Base-by-base conservation (phyloP, 2,113 vertebrate genomes). In the Motacilla tschutschensis region DNA sequence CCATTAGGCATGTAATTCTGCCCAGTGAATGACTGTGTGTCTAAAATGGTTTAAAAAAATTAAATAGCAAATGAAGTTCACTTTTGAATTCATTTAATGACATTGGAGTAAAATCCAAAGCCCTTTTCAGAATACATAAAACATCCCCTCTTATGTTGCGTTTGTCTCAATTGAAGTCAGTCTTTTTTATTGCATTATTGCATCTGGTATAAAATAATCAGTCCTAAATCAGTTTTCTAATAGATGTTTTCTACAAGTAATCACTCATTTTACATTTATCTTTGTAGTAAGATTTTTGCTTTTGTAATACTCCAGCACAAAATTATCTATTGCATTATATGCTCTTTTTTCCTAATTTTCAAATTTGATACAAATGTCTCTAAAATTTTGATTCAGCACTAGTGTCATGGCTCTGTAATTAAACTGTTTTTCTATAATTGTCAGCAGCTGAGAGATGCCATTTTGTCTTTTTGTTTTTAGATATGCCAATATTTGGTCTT, bases 401-500 rank as follows among this genome's bases (percentile, higher is more conserved):
- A 50, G 89, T 93, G 89, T 95, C 85, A 36, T 91, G 57, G 87
- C 88, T 94, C 67, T 93, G 92, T 95, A 92, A 88, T 85, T 82
- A 92, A 70, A 87, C 79, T 89, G 72, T 89, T 94, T 87, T 82
- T 47, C 76, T 62, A 24, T 90, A 72, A 84, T 87, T 88, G 71
- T 87, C 93, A 93, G 84, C 92, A 88, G 91, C 89, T 94, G 93
- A 96, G 88, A 94, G 91, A 96, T 94, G 92, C 89, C 71, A 84
- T 90, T 92, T 95, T 92, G 96, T 79, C 95, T 94, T 95, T 93
- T 96, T 91, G 96, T 84, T 96, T 97, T 89, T 97, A 98, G 98
- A 98, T 96, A 99, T 99, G 99, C 98, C 98, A 96, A 99, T 99
- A 98, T 99, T 99, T 97, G 99, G 99, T 97, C 98, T 99, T 96